A percentile compares a stretch with the other conserved stretches of the same genome.
These are phyloP conservation scores for Euthynnus affinis DNA, from an alignment of 2,797 vertebrate species.

Conservation along the genomic window DNA sequence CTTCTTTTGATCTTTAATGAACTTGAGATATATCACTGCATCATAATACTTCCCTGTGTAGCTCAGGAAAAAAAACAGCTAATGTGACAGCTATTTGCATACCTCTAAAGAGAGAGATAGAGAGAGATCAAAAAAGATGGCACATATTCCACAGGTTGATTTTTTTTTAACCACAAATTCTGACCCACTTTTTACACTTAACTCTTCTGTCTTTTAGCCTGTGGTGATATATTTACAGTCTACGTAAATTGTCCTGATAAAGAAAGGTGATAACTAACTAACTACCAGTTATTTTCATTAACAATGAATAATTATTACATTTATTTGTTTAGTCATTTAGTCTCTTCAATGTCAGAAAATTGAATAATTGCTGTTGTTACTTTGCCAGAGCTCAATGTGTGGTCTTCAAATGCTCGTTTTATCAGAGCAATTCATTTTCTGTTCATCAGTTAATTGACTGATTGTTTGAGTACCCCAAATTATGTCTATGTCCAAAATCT, in stretches of 20 bases:
- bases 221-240: not conserved
- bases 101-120: not conserved
- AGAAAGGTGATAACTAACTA: not conserved
- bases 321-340: not conserved
- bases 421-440: not conserved
- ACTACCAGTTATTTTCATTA: not conserved
- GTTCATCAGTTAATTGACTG: not conserved
- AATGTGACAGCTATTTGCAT: slow-evolving; percentile 36
- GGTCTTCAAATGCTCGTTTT: not conserved
- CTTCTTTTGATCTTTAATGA: slow-evolving; percentile 33
- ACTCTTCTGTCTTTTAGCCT: not conserved
- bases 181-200: slow-evolving; percentile 8
- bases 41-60: slow-evolving; percentile 16
- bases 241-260: not conserved
- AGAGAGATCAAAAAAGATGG: not conserved
- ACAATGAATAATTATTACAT: not conserved
- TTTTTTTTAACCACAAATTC: not conserved
- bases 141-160: not conserved
- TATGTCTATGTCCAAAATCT: not conserved
- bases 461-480: not conserved
- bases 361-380: not conserved
- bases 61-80: not conserved
- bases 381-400: not conserved
- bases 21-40: not conserved
- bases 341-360: not conserved